phyloP scores from a whole-genome alignment of 2,797 vertebrate genomes.

The Rhinella marina region DNA sequence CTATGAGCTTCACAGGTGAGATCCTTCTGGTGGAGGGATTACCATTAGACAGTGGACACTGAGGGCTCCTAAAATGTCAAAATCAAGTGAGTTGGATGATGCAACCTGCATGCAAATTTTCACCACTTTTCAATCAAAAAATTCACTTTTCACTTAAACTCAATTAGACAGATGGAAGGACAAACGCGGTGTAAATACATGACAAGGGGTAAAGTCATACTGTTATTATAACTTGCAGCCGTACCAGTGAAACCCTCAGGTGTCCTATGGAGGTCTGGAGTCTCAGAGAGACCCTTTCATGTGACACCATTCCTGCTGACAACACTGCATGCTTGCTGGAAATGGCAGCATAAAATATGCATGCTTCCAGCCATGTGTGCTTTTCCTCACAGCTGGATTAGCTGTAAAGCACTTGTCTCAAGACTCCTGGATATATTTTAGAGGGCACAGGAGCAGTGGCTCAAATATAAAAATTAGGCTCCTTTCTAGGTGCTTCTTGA shows the following conservation, averaged over 20 bases:
- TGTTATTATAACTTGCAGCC: not conserved
- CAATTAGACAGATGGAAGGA: not conserved
- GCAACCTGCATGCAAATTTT: not conserved
- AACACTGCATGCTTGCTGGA: conserved; percentile 1
- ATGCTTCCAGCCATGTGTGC: not conserved
- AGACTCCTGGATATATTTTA: not conserved
- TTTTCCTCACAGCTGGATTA: conserved; percentile 32
- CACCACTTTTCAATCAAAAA: not conserved
- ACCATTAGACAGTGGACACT: too few relatives aligned
- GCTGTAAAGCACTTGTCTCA: not conserved
- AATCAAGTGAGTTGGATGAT: not conserved
- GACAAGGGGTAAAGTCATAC: not conserved
- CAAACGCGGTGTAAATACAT: not conserved
- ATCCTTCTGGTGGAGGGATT: too few relatives aligned
- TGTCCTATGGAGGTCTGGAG: not conserved
- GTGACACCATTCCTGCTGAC: not conserved
- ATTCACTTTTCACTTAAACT: not conserved
- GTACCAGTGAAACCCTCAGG: not conserved
- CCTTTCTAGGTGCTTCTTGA: not conserved
- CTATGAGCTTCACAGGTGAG: too few relatives aligned
- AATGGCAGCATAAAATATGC: conserved; percentile 44
- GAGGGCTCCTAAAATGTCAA: not conserved
- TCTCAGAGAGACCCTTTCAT: conserved; percentile 26
- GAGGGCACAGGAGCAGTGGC: not conserved
- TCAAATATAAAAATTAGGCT: too few relatives aligned